Evolutionary conservation across 2,797 vertebrate species (phyloP), one percentile per base, ranked within the genome.

Genomic region (Craterocephalus amniculus): DNA sequence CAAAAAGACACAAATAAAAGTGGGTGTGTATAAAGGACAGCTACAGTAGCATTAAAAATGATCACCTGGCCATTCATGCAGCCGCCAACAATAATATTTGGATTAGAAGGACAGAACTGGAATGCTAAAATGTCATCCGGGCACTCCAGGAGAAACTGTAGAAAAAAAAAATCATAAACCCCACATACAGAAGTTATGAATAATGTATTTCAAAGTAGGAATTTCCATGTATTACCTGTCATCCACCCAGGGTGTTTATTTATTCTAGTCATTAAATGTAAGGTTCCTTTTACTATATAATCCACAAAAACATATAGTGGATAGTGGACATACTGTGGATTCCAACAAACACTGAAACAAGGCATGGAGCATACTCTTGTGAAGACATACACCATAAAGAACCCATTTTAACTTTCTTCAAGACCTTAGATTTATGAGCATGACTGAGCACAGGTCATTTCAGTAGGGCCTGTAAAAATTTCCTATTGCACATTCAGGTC

Each of bases 31-130:
- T 20, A 65, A 65, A 63, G 40, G 40, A 16, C 34, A 70, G 24
- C 54, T 67, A 14, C 10, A 77, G 51, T 24, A 29, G 67, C 72
- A 70, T 52, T 16, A 58, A 56, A 81, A 76, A 51, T 72, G 66
- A 83, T 55, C 90, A 99, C 98, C 97, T 99, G 96, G 76, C 97
- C 97, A 58, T 96, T 96, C 10, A 91, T 87, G 81, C 96, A 97
- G 78, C 98, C 96, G 49, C 95, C 98, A 87, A 93, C 95, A 67
- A 99, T 96, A 87, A 98, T 94, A 80, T 95, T 96, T 70, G 97
- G 94, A 89, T 99, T 89, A 2, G 91, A 94, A 1, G 96, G 96
- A 87, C 93, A 96, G 92, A 99, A 98, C 79, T 96, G 83, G 87
- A 99, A 99, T 87, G 94, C 91, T 84, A 89, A 92, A 89, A 99